phyloP scores from a whole-genome alignment of 1,140 invertebrate genomes.

The Eumaeus atala region DNA sequence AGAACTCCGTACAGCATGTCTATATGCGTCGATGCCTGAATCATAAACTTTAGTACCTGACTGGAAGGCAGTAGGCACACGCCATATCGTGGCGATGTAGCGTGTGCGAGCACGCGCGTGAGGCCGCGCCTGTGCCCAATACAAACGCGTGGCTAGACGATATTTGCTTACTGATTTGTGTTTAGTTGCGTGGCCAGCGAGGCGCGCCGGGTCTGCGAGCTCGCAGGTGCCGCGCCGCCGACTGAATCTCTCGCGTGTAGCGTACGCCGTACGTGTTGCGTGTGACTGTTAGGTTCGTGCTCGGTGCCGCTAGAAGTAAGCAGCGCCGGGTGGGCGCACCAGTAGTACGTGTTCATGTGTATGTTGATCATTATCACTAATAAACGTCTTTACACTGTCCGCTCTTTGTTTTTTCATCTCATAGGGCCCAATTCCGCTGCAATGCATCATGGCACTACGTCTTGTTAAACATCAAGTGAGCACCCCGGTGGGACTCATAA shows the following conservation, averaged over 20 bases:
- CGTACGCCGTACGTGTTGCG: neutral
- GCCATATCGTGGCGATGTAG: neutral
- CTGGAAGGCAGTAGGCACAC: too few relatives aligned
- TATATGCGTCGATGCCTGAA: too few relatives aligned
- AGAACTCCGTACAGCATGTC: too few relatives aligned
- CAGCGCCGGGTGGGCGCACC: neutral
- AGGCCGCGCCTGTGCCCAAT: slow-evolving; percentile 1
- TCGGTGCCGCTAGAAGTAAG: slow-evolving; percentile 6
- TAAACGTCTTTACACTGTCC: slow-evolving; percentile 10
- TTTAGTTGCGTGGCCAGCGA: slow-evolving; percentile 7
- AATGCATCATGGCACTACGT: too few relatives aligned
- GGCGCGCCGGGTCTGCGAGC: too few relatives aligned
- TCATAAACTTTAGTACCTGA: too few relatives aligned
- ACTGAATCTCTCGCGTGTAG: neutral
- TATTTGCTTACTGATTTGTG: slow-evolving; percentile 2
- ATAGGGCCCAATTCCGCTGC: too few relatives aligned
- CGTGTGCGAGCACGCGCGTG: neutral
- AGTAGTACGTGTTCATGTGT: slow-evolving; percentile 4
- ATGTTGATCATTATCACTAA: slow-evolving; percentile 12
- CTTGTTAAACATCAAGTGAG: too few relatives aligned
- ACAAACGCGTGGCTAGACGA: neutral
- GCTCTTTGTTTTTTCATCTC: too few relatives aligned
- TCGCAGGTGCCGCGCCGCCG: too few relatives aligned
- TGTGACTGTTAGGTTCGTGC: slow-evolving; percentile 9
- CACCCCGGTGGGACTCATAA: too few relatives aligned